Base-by-base conservation (phyloP, 2,113 vertebrate species). In the Peromyscus leucopus region DNA sequence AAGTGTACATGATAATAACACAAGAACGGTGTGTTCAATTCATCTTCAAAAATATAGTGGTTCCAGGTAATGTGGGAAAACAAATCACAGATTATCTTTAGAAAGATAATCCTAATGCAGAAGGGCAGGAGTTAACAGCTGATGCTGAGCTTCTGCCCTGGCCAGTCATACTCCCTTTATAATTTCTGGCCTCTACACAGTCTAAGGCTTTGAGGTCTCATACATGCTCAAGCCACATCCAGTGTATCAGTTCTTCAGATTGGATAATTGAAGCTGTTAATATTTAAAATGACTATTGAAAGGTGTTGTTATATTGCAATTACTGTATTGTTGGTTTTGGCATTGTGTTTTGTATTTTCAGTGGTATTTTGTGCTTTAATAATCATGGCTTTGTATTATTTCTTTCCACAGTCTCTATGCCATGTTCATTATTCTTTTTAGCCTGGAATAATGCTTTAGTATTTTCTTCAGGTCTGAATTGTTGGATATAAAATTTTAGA, bases 1-100 rank as follows among this genome's bases (percentile, higher is more conserved):
- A 97, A 95, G 94, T 97, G 97, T 94, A 96, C 95, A 85, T 67
- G 6, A 93, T 26, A 91, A 90, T 93, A 95, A 95, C 74, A 89
- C 92, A 92, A 69, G 63, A 67, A 15, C n/a, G 16, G 8, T 2
- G 24, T 7, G 0, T 21, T 61, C 2, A 11, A 13, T 67, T 94
- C 48, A 51, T 89, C 63, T 90, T 55, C 59, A 12, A 74, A 9
- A 51, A 17, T 61, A 74, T 8, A 78, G 46, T 42, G n/a, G 19
- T 33, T 93, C 55, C 36, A n/a, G 48, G 22, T 31, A 72, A 65
- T 22, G 61, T 16, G 63, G 51, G 51, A 39, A 55, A 36, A 74
- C 11, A 75, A 79, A 55, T 22, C 59, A 55, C 21, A 59, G 63
- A 42, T 39, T 75, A 55, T 65, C 48, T 83, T 84, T 72, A 57